These are phyloP conservation scores for Polymixis lichenea DNA, from an alignment of 2,888 invertebrate genomes.

Conservation along the genomic window DNA sequence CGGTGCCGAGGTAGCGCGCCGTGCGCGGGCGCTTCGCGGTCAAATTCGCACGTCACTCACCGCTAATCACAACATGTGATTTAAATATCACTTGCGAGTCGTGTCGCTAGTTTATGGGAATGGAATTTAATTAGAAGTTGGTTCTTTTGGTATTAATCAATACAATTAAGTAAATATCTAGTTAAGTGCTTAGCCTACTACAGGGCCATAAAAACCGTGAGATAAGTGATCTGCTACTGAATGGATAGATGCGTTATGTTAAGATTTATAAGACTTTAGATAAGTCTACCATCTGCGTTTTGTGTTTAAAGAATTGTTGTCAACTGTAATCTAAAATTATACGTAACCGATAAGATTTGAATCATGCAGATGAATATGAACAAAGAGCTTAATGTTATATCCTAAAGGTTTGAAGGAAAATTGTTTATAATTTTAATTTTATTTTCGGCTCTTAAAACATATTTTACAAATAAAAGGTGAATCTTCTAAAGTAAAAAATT, in stretches of 20 bases:
- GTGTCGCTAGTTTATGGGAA: conserved; percentile 53
- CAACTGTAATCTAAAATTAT: background rate
- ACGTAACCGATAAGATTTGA: background rate
- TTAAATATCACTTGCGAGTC: conserved; percentile 70
- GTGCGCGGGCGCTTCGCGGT: conserved; percentile 66
- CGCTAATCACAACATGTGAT: conserved; percentile 75
- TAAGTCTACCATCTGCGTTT: conserved; percentile 1
- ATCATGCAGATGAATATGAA: background rate
- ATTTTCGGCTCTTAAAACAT: background rate
- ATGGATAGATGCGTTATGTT: conserved; percentile 36
- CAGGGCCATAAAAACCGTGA: conserved; percentile 34
- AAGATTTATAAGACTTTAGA: conserved; percentile 29
- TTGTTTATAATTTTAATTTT: background rate
- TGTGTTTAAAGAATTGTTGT: background rate
- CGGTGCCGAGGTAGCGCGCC: conserved; percentile 58
- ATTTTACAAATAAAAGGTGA: background rate
- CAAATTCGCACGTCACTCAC: conserved; percentile 76
- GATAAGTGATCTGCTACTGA: conserved; percentile 44
- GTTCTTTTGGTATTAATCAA: conserved; percentile 50
- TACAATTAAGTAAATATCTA: conserved; percentile 49
- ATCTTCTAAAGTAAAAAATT: no score
- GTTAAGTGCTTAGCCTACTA: conserved; percentile 33
- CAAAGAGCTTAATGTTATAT: background rate
- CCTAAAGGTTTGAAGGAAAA: background rate
- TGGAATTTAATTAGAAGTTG: conserved; percentile 54